Evolutionary conservation across 2,113 vertebrate species (phyloP), one percentile per base, ranked within the genome.

Genomic region (Rhombomys opimus): DNA sequence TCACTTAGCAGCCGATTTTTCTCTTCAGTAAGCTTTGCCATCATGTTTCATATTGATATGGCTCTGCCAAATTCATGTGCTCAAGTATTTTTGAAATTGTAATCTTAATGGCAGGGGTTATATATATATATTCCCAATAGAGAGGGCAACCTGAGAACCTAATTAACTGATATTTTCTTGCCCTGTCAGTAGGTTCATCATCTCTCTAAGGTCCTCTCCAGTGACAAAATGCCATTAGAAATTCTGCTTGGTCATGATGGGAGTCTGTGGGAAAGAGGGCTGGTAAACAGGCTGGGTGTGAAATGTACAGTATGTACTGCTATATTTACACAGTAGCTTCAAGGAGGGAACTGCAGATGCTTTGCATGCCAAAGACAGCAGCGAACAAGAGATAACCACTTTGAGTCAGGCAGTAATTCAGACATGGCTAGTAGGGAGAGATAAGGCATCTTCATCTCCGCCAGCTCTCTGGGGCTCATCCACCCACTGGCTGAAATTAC

Each of bases 311-410:
- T 63, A 85, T 61, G 77, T 2, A 0, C 1, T 3, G 41, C 78
- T 4, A 0, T 86, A 35, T 93, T 93, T 92, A 52, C 52, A 0
- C 0, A 38, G 61, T 22, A 14, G 2, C 57, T 50, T 38, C 35
- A 50, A 84, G 95, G 94, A 84, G 75, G 73, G 12, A 65, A 52
- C 82, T 54, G 38, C 61, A n/a, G 6, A 94, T 92, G 84, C 90
- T 94, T 96, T 17, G 18, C 96, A 93, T 98, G 93, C 95, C 98
- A 93, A 92, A 88, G 35, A 70, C 17, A 0, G 67, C n/a, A 1
- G 27, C 9, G 22, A n/a, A 82, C 61, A 68, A 95, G 94, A 82
- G 10, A 63, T 0, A 2, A 7, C 2, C 41, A 38, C 80, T 75
- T 93, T 32, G 50, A 89, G 84, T 2, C 65, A 11, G 41, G 92